Percentiles rank a stretch among this genome's conserved stretches.
phyloP scores from a whole-genome alignment of 2,888 invertebrate species.

The Hipparchia sbordonii region DNA sequence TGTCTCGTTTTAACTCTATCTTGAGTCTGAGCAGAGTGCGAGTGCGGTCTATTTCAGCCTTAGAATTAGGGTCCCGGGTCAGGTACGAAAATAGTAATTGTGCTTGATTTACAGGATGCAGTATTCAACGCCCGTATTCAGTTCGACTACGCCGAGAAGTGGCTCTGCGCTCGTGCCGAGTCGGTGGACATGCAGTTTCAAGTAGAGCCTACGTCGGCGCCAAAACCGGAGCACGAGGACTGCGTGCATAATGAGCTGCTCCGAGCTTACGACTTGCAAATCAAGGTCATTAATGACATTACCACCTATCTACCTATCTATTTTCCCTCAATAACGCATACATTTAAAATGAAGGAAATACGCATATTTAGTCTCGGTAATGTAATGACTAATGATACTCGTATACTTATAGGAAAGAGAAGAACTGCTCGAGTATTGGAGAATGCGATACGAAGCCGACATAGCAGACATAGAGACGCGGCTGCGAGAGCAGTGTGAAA shows the following conservation, averaged over 20 bases:
- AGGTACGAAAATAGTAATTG: not conserved
- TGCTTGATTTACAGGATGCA: slow-evolving; percentile 37
- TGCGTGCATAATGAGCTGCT: slow-evolving; percentile 65
- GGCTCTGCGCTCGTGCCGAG: slow-evolving; percentile 65
- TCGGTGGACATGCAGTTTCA: slow-evolving; percentile 56
- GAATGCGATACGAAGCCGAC: slow-evolving; percentile 59
- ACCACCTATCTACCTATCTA: no score
- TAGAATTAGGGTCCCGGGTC: no score
- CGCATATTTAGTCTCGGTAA: no score
- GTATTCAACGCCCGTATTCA: slow-evolving; percentile 59
- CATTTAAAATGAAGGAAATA: no score
- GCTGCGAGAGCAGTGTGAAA: slow-evolving; percentile 55
- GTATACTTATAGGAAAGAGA: slow-evolving; percentile 85
- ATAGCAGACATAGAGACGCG: slow-evolving; percentile 53
- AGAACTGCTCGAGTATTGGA: slow-evolving; percentile 85
- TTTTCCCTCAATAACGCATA: no score
- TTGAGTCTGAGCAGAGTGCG: no score
- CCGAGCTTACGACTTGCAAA: slow-evolving; percentile 63
- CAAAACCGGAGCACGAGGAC: slow-evolving; percentile 57
- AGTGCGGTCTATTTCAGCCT: no score
- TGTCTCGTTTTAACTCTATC: no score
- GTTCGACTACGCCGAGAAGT: slow-evolving; percentile 65
- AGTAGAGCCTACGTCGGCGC: slow-evolving; percentile 46
- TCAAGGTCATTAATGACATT: slow-evolving; percentile 50
- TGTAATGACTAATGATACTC: not conserved